Percentiles rank a stretch among this genome's conserved stretches.
phyloP scores from a whole-genome alignment of 2,113 vertebrate species.

The Phaetusa simplex region DNA sequence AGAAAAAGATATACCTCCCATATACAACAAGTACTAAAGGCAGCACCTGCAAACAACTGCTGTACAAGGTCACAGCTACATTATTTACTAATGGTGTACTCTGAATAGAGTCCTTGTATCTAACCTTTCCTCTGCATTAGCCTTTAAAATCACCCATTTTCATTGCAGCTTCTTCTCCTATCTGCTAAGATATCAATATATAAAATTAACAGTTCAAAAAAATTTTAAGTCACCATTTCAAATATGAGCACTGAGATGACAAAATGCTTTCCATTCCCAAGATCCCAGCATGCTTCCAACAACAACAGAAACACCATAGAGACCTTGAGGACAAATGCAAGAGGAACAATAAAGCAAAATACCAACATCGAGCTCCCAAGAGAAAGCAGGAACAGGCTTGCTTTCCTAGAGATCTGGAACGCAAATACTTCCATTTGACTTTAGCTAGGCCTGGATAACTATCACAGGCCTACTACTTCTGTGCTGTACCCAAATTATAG shows the following conservation, averaged over 20 bases:
- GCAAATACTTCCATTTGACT: not conserved
- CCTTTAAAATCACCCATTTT: not conserved
- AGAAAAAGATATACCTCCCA: not conserved
- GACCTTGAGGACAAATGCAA: not conserved
- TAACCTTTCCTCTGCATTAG: not conserved
- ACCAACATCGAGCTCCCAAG: not conserved
- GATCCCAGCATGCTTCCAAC: not conserved
- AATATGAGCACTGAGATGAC: fast-evolving
- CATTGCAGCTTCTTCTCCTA: not conserved
- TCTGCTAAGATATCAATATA: not conserved
- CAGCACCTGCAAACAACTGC: not conserved
- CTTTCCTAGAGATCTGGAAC: not conserved
- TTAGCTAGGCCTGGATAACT: not conserved
- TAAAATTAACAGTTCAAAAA: not conserved
- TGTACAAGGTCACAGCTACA: not conserved
- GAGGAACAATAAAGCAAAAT: not conserved
- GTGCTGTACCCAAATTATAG: not conserved
- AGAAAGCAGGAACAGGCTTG: not conserved
- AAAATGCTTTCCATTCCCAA: not conserved
- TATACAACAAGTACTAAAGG: not conserved
- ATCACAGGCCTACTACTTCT: not conserved
- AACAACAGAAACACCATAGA: not conserved
- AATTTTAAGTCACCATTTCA: not conserved
- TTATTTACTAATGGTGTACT: not conserved
- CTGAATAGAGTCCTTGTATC: fast-evolving